Base-by-base conservation (phyloP, 2,888 invertebrate species). In the Limnephilus auricula region DNA sequence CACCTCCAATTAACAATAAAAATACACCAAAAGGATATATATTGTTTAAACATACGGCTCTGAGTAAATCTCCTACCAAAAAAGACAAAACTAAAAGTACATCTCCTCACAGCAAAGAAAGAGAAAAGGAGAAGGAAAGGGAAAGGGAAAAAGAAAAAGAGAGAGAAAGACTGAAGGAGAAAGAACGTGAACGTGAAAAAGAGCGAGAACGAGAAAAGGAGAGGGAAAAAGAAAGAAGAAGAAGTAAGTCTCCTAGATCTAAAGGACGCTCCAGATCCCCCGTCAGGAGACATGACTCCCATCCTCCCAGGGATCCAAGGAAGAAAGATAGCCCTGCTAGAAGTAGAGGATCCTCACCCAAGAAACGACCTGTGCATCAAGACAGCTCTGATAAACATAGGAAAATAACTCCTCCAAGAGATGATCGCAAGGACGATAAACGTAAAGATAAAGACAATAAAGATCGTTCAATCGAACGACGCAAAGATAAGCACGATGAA, bases 401-500 rank as follows among this genome's bases (percentile, higher is more conserved):
- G 93, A 96, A 96, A 93, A 94, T 94, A 92, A 95, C 96, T 84
- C 92, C 93, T 45, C 95, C 95, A 92, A 95, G 96, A 94, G 96
- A 96, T 88, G 95, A 95, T 88, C 94, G 94, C 50, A 94, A 94
- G 90, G 93, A 93, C 40, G 92, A 93, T 40, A 95, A 94, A 90
- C 85, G 91, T 30, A 93, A 92, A 90, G 93, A 94, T 94, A 92
- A 96, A 93, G 96, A 94, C 93, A 95, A 95, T 93, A 96, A 95
- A 94, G 96, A 95, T 93, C 95, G 94, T 94, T 96, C 94, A 92
- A 94, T 95, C 94, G 96, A 96, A 93, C 94, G 95, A 93, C 94
- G 96, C 91, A 96, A 96, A 94, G 95, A 96, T 92, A 96, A 96
- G 94, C 95, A 96, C 93, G 96, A 96, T 92, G 96, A 96, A 86